phyloP scores from a whole-genome alignment of 2,113 vertebrate species.

The Ranitomeya imitator region DNA sequence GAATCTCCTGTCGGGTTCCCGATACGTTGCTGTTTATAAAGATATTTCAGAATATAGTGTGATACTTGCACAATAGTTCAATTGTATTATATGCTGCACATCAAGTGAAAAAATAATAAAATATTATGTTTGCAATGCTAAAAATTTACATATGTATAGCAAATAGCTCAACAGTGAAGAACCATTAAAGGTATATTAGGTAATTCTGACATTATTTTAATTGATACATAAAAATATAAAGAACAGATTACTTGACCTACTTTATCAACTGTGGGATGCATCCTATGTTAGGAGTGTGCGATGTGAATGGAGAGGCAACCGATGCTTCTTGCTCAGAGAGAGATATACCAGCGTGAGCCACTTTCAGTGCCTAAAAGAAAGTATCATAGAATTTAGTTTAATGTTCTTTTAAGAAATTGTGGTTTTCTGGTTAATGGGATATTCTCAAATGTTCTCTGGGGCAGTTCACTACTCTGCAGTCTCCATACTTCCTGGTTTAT shows the following conservation, averaged over 20 bases:
- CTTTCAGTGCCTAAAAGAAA: slow-evolving; percentile 76
- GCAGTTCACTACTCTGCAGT: too few relatives aligned
- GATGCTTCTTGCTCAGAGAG: slow-evolving; percentile 79
- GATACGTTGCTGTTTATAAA: too few relatives aligned
- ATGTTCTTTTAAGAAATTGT: not conserved
- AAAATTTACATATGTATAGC: not conserved
- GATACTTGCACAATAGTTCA: not conserved
- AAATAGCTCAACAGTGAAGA: not conserved
- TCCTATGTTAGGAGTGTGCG: slow-evolving; percentile 71
- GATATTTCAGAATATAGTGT: too few relatives aligned
- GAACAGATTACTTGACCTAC: not conserved
- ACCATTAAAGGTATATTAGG: too few relatives aligned
- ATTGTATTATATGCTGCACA: not conserved
- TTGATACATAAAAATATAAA: not conserved
- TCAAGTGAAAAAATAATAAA: too few relatives aligned
- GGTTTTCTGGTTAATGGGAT: not conserved
- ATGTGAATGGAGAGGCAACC: slow-evolving; percentile 80
- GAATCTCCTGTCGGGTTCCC: too few relatives aligned
- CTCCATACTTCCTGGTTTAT: too few relatives aligned
- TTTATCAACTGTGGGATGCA: slow-evolving; percentile 68
- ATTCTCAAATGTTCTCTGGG: too few relatives aligned
- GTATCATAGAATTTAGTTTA: not conserved
- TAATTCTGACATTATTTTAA: too few relatives aligned
- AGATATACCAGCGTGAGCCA: slow-evolving; percentile 78
- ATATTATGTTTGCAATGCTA: not conserved